Evolutionary conservation across 2,797 vertebrate genomes (phyloP).

Genomic region (Gymnopithys bicolor): DNA sequence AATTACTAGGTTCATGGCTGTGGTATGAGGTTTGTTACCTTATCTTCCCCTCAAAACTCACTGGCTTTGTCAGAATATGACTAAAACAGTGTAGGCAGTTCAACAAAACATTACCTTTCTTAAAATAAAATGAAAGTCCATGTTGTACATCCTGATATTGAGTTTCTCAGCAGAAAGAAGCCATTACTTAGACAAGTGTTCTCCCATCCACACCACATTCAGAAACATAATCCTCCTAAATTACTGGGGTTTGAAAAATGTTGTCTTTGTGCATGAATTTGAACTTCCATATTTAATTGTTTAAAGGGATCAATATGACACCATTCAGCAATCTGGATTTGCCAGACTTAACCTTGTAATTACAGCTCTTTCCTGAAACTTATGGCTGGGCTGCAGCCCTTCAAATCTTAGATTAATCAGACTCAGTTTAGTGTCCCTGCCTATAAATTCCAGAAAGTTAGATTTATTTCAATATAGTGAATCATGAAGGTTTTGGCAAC

Average conservation of each 20-base stretch:
- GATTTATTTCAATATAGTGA: conserved; percentile 35
- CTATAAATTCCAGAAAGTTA: conserved; percentile 38
- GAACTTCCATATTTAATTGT: conserved; percentile 54
- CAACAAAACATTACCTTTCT: not conserved
- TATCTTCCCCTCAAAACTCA: not conserved
- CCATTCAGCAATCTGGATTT: conserved; percentile 42
- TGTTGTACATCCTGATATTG: not conserved
- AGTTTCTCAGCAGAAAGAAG: not conserved
- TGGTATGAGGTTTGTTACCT: not conserved
- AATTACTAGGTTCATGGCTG: not conserved
- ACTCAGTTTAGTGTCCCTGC: not conserved
- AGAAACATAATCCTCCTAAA: conserved; percentile 16
- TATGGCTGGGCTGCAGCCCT: conserved; percentile 41
- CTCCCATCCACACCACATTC: not conserved
- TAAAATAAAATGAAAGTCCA: not conserved
- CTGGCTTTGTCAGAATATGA: not conserved
- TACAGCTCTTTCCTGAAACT: conserved; percentile 57
- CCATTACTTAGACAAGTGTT: not conserved
- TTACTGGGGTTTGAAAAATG: conserved; percentile 15
- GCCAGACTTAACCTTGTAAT: conserved; percentile 53
- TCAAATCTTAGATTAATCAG: conserved; percentile 60
- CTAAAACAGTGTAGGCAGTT: not conserved
- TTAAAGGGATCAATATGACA: conserved; percentile 46
- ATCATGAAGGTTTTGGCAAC: conserved; percentile 40
- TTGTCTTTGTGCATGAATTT: conserved; percentile 33